A percentile compares a stretch with the other conserved stretches of the same genome.
phyloP scores from a whole-genome alignment of 1,140 invertebrate species.

The Atopsyche davidsoni region DNA sequence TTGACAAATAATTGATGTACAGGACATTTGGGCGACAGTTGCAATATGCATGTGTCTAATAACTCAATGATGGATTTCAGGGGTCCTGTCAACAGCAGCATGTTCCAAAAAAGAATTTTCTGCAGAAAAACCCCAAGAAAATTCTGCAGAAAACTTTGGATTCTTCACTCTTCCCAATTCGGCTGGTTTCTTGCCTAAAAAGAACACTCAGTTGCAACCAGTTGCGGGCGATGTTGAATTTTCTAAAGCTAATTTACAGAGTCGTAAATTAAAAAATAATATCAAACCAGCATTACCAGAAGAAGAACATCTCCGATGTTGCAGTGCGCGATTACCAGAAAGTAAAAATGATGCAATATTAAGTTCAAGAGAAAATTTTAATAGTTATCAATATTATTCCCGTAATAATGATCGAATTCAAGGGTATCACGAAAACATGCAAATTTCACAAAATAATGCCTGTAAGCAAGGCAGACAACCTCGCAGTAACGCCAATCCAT shows the following conservation, averaged over 20 bases:
- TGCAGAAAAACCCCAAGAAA: not conserved
- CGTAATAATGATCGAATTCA: too few relatives aligned
- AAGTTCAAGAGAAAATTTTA: too few relatives aligned
- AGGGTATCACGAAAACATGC: too few relatives aligned
- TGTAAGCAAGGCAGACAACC: too few relatives aligned
- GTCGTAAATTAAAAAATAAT: not conserved
- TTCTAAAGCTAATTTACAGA: slow-evolving; percentile 1
- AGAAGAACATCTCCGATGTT: too few relatives aligned
- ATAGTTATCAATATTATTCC: too few relatives aligned
- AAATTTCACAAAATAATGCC: too few relatives aligned
- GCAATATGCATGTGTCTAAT: too few relatives aligned
- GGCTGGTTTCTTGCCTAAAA: slow-evolving; percentile 5
- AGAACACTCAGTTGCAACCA: not conserved
- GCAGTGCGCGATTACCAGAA: not conserved
- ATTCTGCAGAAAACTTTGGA: not conserved
- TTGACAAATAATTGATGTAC: too few relatives aligned
- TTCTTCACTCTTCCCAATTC: slow-evolving; percentile 19
- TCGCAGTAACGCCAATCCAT: too few relatives aligned
- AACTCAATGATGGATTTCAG: slow-evolving; percentile 6
- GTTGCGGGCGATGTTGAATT: not conserved
- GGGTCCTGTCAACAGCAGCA: not conserved
- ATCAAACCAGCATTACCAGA: not conserved
- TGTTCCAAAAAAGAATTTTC: slow-evolving; percentile 9
- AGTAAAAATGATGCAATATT: too few relatives aligned
- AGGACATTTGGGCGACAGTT: too few relatives aligned